Evolutionary conservation across 2,797 vertebrate species (phyloP).

Genomic region (Notamacropus eugenii): DNA sequence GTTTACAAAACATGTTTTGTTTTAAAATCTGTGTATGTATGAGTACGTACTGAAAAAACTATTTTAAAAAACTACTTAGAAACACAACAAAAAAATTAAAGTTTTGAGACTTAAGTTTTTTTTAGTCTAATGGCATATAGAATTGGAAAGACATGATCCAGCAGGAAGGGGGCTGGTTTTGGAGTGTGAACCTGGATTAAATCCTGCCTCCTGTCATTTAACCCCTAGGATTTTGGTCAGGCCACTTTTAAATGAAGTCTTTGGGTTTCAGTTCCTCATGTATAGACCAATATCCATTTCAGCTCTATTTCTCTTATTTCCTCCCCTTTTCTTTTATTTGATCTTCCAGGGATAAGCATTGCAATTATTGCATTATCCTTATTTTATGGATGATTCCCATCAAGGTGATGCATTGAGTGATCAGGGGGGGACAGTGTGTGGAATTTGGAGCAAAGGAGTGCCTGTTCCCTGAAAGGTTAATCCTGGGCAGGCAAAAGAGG

Average conservation of each 20-base stretch:
- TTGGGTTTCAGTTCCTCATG: background rate
- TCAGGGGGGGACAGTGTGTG: background rate
- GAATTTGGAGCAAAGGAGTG: background rate
- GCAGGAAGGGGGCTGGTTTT: background rate
- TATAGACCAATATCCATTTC: background rate
- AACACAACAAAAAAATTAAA: background rate
- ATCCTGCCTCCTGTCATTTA: background rate
- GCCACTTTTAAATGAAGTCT: background rate
- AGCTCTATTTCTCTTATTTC: background rate
- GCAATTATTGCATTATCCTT: background rate
- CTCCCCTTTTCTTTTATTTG: background rate
- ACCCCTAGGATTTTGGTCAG: background rate
- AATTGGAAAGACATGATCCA: background rate
- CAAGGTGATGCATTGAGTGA: background rate
- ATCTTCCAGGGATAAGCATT: background rate
- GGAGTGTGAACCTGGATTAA: background rate
- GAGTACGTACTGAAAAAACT: background rate
- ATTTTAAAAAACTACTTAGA: background rate
- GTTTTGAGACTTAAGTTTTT: background rate
- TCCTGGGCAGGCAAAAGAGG: background rate
- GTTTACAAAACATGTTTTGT: constrained; percentile 15
- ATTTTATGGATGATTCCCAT: background rate
- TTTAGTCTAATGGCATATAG: background rate
- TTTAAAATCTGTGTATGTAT: constrained; percentile 9
- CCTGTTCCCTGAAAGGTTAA: background rate